phyloP scores from a whole-genome alignment of 2,113 vertebrate species.

The Percopsis transmontana region DNA sequence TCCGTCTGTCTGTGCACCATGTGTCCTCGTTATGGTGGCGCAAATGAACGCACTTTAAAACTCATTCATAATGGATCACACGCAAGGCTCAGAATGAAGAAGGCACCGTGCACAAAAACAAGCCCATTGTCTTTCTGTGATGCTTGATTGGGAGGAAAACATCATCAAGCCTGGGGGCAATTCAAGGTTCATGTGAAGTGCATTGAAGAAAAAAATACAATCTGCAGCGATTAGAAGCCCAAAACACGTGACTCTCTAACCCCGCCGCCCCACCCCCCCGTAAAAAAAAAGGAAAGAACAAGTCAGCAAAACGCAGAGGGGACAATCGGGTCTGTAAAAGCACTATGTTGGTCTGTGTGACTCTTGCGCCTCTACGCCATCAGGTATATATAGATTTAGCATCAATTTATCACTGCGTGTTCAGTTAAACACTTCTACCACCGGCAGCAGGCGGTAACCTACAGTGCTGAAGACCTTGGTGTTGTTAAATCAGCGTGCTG shows the following conservation, averaged over 20 bases:
- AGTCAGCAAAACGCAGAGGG: too few relatives aligned
- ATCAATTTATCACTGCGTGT: too few relatives aligned
- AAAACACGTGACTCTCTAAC: constrained; percentile 24
- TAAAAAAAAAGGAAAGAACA: background rate
- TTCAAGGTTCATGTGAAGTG: constrained; percentile 64
- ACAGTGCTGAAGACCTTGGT: too few relatives aligned
- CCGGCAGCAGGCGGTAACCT: too few relatives aligned
- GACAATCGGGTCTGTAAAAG: too few relatives aligned
- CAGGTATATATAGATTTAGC: too few relatives aligned
- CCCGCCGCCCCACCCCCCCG: too few relatives aligned
- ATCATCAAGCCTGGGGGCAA: constrained; percentile 42
- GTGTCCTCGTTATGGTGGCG: background rate
- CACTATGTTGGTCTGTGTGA: too few relatives aligned
- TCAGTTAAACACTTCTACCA: too few relatives aligned
- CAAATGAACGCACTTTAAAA: constrained; percentile 26
- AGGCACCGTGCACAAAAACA: constrained; percentile 19
- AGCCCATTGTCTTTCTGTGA: constrained; percentile 50
- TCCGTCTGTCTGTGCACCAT: background rate
- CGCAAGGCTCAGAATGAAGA: background rate
- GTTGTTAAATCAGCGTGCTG: too few relatives aligned
- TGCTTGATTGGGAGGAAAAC: constrained; percentile 50
- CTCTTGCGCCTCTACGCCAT: too few relatives aligned
- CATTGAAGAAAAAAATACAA: constrained; percentile 12
- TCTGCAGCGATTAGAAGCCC: background rate
- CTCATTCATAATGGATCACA: constrained; percentile 41